Base-by-base conservation (phyloP, 2,888 invertebrate species). In the Tachina fera region DNA sequence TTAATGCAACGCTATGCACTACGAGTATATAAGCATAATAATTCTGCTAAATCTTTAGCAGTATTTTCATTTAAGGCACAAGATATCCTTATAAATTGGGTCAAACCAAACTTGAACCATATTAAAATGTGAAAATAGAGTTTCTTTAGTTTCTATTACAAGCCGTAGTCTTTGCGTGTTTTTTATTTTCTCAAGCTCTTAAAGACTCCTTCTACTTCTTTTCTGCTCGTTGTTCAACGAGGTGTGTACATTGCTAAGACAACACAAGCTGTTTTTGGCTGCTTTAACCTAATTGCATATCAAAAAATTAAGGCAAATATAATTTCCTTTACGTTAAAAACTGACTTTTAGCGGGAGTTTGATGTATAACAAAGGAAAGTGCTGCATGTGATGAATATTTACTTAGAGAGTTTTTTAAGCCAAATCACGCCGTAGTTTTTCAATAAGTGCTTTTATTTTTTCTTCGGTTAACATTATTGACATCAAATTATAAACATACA, bases 221-320 rank as follows among this genome's bases (percentile, higher is more conserved):
- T 6, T 6, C 10, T 72, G n/a, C 19, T 31, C 6, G 31, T 1
- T 49, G 31, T 51, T 76, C 58, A 84, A 11, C 65, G 61, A 72
- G 9, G 49, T 70, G 41, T 19, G 22, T 63, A 47, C 39, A n/a
- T 61, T 47, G 61, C 47, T 53, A 6, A 14, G 19, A 31, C 39
- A 19, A 13, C 67, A 75, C 45, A 5, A 60, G 72, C 41, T 72
- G 61, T 75, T 71, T 85, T 85, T 85, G 58, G 78, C 85, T 82
- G n/a, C n/a, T 79, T 85, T 85, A 78, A 75, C 70, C 82, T 79
- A 85, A 85, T 85, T 85, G 85, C 65, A 83, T 75, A 67, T 22
- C 22, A 58, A 63, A 76, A n/a, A 61, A 49, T 22, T 47, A 41
- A 53, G 49, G n/a, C 45, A 65, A 83, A 75, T 65, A 51, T 63